Conservation (phyloP, 2,113 vertebrate species). For the Salvelinus sp. region DNA sequence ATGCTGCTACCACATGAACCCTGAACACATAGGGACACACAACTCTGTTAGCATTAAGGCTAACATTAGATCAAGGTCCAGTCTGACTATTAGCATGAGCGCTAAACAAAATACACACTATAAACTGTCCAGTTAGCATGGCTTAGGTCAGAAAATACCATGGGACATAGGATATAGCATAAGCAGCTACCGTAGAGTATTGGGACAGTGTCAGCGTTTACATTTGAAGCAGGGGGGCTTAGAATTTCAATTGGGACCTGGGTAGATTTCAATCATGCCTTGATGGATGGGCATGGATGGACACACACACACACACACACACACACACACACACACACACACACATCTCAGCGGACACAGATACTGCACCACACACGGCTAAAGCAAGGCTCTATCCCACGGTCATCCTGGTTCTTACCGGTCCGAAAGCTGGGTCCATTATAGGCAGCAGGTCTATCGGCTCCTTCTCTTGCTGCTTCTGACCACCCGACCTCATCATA, state of each 20-base stretch:
- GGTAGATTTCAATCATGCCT: no score
- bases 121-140: background rate
- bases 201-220: conserved; percentile 25
- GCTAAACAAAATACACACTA: background rate
- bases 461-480: conserved; percentile 43
- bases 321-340: background rate
- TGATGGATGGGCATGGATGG: no score
- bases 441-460: conserved; percentile 64
- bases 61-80: no score
- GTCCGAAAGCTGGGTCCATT: conserved; percentile 73
- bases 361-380: conserved; percentile 3
- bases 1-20: no score
- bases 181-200: conserved; percentile 3
- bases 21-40: no score
- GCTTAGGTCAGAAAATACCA: background rate
- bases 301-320: no score
- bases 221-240: conserved; percentile 41
- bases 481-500: background rate
- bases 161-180: background rate
- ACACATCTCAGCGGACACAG: no score
- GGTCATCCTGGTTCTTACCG: conserved; percentile 55
- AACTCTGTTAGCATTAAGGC: background rate
- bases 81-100: no score
- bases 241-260: conserved; percentile 44
- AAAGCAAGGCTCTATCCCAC: background rate